Percentiles rank a stretch among this genome's conserved stretches.
These are phyloP conservation scores for Ctenosaura bakeri DNA, from an alignment of 2,797 vertebrate species.

Conservation along the genomic window DNA sequence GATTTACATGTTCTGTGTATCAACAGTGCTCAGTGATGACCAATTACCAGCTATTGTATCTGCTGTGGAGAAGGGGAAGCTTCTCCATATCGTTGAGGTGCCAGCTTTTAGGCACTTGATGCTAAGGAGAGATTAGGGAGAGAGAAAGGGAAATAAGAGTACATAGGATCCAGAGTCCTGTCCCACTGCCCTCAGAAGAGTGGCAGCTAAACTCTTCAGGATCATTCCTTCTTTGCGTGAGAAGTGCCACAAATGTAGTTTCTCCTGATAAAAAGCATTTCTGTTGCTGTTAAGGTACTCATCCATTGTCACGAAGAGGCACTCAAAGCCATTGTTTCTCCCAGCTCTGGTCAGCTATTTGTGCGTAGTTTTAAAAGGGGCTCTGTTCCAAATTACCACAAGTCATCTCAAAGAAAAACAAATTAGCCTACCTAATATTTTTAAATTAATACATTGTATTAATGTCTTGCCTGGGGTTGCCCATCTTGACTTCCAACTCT, in stretches of 20 bases:
- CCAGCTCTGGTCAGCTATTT: background rate
- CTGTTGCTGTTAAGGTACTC: background rate
- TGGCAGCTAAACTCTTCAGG: background rate
- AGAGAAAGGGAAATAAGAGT: background rate
- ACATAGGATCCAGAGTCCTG: background rate
- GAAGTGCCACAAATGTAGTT: background rate
- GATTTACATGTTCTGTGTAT: conserved; percentile 39
- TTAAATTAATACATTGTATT: background rate
- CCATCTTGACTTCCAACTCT: background rate
- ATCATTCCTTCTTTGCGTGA: background rate
- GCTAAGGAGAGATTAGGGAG: background rate
- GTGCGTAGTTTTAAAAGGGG: background rate
- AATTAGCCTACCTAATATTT: conserved; percentile 54
- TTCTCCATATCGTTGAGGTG: background rate
- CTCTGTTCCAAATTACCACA: conserved; percentile 31
- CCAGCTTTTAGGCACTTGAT: background rate
- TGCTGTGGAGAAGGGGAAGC: background rate
- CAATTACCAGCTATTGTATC: conserved; percentile 1
- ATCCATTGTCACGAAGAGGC: background rate
- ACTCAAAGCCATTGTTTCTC: background rate
- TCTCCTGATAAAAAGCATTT: background rate
- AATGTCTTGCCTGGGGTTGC: background rate
- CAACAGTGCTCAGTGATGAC: conserved; percentile 25
- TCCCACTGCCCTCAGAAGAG: background rate
- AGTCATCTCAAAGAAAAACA: conserved; percentile 34